Base-by-base conservation (phyloP, 1,140 invertebrate genomes). In the Chironomus tepperi region DNA sequence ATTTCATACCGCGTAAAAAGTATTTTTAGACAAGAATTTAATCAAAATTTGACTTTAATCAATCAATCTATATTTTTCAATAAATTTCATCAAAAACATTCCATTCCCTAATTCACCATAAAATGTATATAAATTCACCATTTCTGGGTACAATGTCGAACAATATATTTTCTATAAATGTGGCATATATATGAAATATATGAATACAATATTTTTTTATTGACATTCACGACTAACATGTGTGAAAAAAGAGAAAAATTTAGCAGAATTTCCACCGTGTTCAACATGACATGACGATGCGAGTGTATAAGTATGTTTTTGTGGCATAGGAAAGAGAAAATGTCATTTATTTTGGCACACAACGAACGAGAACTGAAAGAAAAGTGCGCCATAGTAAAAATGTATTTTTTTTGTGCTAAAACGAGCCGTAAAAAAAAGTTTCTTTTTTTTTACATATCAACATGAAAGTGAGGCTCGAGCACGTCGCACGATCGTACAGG, bases 391-490 rank as follows among this genome's bases (percentile, higher is more conserved):
- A 34, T 34, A 34, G 24, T 34, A 34, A 34, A 34, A 34, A 34
- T 34, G 24, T 34, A 34, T 34, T 34, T 34, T 34, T 57, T 57
- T 57, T 57, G 47, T 57, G 47, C 47, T 15, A 57, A 47, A 57
- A 57, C 47, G 47, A 57, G 12, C 12, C 47, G 47, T 34, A 34
- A 34, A 57, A 57, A 47, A 47, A 47, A 7, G 42, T 47, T 47
- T 47, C 15, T 5, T 57, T 47, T 9, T 47, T 47, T 57, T 57
- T 57, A 12, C n/a, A 57, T 57, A n/a, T 57, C 12, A 57, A 57
- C 47, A 57, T 57, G 47, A 57, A 57, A 57, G 47, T 57, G 47
- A 57, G 47, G 47, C 47, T 57, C 12, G 47, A 57, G 47, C 47
- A 57, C 47, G 47, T 57, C 47, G 47, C 47, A 57, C 47, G 47